Evolutionary conservation across 2,888 invertebrate species (phyloP).

Genomic region (Ennomos quercinarius): DNA sequence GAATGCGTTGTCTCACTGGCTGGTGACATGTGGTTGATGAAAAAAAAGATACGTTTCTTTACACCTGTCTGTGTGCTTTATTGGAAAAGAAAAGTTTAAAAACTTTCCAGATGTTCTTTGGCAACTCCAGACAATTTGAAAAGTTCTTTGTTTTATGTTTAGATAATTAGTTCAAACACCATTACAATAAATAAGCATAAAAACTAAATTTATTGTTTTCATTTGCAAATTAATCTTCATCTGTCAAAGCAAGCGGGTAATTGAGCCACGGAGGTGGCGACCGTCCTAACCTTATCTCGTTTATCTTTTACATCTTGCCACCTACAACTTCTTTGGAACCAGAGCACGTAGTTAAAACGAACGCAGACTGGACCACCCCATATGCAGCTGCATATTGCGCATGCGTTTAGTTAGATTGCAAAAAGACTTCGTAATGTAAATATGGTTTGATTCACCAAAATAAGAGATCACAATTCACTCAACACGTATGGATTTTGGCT

Average conservation of each 20-base stretch:
- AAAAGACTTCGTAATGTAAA: no score
- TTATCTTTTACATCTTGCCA: slow-evolving; percentile 49
- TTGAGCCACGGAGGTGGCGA: slow-evolving; percentile 52
- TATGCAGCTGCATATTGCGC: slow-evolving; percentile 14
- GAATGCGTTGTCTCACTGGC: slow-evolving; percentile 58
- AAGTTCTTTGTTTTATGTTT: no score
- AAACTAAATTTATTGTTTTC: slow-evolving; percentile 12
- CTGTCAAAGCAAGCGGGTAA: slow-evolving; percentile 65
- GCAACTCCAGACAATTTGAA: no score
- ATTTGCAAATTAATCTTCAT: slow-evolving; percentile 60
- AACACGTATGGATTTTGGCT: no score
- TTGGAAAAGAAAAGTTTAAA: neutral
- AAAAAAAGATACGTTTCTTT: slow-evolving; percentile 43
- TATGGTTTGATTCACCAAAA: no score
- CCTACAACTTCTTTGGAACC: slow-evolving; percentile 49
- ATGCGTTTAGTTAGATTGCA: neutral
- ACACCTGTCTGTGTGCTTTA: slow-evolving; percentile 41
- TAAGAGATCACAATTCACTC: no score
- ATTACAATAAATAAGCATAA: no score
- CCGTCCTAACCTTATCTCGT: slow-evolving; percentile 51
- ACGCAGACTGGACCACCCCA: slow-evolving; percentile 51
- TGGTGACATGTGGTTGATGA: slow-evolving; percentile 67
- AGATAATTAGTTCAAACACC: no score
- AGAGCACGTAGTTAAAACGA: slow-evolving; percentile 24
- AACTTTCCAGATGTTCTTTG: no score